phyloP scores from a whole-genome alignment of 2,113 vertebrate genomes.

The Myotis davidii region DNA sequence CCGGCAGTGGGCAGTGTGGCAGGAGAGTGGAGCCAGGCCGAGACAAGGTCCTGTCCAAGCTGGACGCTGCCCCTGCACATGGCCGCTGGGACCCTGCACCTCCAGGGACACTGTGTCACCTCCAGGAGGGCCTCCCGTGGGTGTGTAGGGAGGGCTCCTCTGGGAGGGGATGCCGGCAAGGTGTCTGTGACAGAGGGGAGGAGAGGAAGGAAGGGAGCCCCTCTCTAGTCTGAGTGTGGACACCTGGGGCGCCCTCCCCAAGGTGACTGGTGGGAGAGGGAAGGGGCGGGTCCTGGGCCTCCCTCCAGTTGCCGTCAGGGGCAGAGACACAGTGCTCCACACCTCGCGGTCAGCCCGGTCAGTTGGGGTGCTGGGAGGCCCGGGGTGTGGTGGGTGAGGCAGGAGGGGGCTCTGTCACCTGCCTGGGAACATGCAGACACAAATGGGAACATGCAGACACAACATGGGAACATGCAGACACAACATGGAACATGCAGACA shows the following conservation, averaged over 20 bases:
- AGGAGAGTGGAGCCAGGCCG: too few species aligned
- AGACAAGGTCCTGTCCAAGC: too few species aligned
- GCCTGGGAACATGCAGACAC: not conserved
- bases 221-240: not conserved
- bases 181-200: not conserved
- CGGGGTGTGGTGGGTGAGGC: not conserved
- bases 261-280: too few species aligned
- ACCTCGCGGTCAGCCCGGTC: not conserved
- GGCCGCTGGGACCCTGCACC: not conserved
- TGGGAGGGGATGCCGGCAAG: fast-evolving
- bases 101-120: not conserved
- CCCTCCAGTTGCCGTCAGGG: not conserved
- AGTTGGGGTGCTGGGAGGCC: not conserved
- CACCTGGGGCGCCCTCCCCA: fast-evolving
- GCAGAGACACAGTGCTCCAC: fast-evolving
- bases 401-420: not conserved
- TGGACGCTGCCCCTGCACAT: not conserved
- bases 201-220: not conserved
- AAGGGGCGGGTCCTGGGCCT: not conserved
- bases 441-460: not conserved
- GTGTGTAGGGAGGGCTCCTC: not conserved
- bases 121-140: not conserved
- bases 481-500: too few species aligned
- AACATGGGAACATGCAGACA: too few species aligned
- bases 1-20: not conserved